Conservation (phyloP, 2,113 vertebrate species). For the Brienomyrus brachyistius region DNA sequence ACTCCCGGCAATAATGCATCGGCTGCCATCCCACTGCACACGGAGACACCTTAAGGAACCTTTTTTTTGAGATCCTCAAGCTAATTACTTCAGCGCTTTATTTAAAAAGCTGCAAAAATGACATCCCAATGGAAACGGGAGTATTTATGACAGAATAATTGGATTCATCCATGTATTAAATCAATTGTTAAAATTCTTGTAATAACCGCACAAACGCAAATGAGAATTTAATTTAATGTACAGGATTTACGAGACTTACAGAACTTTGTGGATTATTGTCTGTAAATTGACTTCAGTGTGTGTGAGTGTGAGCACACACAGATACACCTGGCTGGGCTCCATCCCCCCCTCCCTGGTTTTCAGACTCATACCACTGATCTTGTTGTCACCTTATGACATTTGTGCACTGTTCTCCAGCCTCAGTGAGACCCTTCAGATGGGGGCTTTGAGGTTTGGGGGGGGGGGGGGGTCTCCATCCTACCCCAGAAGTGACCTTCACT, state of each 20-base stretch:
- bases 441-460: neutral
- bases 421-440: neutral
- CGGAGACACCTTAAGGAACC: neutral
- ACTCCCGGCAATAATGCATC: neutral
- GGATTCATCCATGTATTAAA: conserved; percentile 1
- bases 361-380: neutral
- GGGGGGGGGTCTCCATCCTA: neutral
- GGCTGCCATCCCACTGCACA: neutral
- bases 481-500: too few species aligned
- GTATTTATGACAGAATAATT: neutral
- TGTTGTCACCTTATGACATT: neutral
- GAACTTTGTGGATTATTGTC: neutral
- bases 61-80: neutral
- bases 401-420: neutral
- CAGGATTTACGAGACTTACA: neutral
- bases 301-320: neutral
- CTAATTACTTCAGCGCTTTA: neutral
- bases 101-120: neutral
- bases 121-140: neutral
- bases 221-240: neutral
- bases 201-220: neutral
- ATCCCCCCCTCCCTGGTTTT: neutral
- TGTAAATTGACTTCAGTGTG: neutral
- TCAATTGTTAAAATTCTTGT: neutral
- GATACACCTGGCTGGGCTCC: neutral